A percentile compares a stretch with the other conserved stretches of the same genome.
phyloP scores from a whole-genome alignment of 1,140 invertebrate genomes.

The Drosophila repletoides region DNA sequence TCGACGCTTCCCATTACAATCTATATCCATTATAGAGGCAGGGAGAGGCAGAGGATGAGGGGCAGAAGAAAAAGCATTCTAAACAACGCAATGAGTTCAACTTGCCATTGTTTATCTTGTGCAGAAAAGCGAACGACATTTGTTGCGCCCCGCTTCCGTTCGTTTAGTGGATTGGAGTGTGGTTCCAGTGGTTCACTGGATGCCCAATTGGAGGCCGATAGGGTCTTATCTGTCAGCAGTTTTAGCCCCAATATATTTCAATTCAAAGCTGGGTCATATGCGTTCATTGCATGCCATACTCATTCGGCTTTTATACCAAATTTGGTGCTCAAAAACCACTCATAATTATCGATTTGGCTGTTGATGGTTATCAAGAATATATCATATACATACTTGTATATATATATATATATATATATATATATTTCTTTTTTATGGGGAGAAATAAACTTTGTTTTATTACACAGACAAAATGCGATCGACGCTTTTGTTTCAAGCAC shows the following conservation, averaged over 20 bases:
- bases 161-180: no score
- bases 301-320: no score
- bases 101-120: constrained; percentile 24
- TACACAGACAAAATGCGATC: neutral
- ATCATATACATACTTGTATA: neutral
- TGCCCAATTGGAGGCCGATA: constrained; percentile 26
- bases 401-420: neutral
- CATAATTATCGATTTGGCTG: neutral
- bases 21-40: neutral
- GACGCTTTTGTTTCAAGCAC: no score
- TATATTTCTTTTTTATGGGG: neutral
- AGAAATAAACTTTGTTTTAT: neutral
- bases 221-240: constrained; percentile 18
- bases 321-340: no score
- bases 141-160: constrained; percentile 27
- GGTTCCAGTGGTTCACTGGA: no score
- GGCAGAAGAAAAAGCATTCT: no score
- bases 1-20: neutral
- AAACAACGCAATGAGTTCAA: constrained; percentile 22
- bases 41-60: neutral
- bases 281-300: no score
- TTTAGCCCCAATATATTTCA: constrained; percentile 4
- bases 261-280: neutral
- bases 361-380: neutral
- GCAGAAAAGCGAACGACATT: constrained; percentile 24